Conservation (phyloP, 2,797 vertebrate genomes). For the Tympanoctomys barrerae region DNA sequence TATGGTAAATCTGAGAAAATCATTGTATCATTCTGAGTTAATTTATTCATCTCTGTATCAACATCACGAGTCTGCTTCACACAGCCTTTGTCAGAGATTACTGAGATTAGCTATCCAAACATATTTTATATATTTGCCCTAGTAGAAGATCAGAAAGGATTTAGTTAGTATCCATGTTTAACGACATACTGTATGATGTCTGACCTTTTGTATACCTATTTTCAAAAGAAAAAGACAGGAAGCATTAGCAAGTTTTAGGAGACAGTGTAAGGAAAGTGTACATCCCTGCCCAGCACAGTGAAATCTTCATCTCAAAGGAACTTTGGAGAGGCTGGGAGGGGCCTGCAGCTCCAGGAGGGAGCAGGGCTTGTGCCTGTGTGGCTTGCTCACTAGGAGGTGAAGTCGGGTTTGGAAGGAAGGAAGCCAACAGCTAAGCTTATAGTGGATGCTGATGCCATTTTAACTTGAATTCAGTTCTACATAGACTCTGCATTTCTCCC, state of each 20-base stretch:
- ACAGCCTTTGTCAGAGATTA: constrained; percentile 1
- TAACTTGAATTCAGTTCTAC: constrained; percentile 4
- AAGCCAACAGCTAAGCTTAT: neutral
- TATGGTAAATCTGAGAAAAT: neutral
- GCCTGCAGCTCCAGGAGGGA: neutral
- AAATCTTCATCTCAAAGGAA: neutral
- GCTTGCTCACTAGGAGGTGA: neutral
- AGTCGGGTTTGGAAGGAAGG: neutral
- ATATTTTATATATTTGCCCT: neutral
- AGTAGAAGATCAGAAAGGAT: neutral
- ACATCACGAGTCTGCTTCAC: neutral
- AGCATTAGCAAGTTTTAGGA: neutral
- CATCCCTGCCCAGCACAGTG: too few species aligned
- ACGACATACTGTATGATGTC: neutral
- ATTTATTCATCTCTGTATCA: neutral
- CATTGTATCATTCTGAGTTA: neutral
- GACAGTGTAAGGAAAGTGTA: neutral
- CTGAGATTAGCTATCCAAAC: neutral
- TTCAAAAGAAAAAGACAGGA: neutral
- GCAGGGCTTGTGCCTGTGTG: too few species aligned
- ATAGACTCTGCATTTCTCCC: neutral
- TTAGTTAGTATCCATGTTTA: constrained; percentile 36
- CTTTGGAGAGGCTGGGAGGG: neutral
- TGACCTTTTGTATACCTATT: neutral
- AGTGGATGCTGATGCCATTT: neutral